Evolutionary conservation across 2,113 vertebrate genomes (phyloP).

Genomic region (Odontophorus gujanensis): DNA sequence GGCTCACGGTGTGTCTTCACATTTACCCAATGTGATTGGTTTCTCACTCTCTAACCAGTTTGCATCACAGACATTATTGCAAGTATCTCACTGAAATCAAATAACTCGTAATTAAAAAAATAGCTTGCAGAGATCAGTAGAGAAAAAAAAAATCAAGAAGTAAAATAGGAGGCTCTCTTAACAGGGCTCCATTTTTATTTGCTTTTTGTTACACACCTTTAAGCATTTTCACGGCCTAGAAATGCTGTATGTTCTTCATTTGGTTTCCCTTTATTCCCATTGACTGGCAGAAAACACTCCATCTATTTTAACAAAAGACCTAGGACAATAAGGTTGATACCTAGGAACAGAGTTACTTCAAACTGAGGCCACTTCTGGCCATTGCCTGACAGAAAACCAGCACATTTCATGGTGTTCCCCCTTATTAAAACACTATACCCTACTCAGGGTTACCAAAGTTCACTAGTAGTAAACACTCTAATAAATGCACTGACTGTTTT

Average conservation of each 20-base stretch:
- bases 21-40: neutral
- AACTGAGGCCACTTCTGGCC: accelerated
- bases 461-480: neutral
- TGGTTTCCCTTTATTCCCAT: neutral
- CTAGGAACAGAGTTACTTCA: neutral
- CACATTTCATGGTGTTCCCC: neutral
- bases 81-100: neutral
- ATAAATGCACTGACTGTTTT: neutral
- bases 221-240: neutral
- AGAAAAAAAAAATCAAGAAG: neutral
- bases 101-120: neutral
- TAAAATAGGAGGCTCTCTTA: neutral
- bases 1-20: accelerated
- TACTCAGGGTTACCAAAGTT: neutral
- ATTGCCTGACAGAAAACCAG: neutral
- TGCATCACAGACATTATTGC: neutral
- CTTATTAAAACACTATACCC: neutral
- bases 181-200: neutral
- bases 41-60: neutral
- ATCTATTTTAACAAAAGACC: neutral
- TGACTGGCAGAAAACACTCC: neutral
- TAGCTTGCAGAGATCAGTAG: neutral
- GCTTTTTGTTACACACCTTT: neutral
- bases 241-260: neutral
- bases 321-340: neutral